Evolutionary conservation across 2,888 invertebrate species (phyloP), one percentile per base, ranked within the genome.

Genomic region (Monoplex corrugatus): DNA sequence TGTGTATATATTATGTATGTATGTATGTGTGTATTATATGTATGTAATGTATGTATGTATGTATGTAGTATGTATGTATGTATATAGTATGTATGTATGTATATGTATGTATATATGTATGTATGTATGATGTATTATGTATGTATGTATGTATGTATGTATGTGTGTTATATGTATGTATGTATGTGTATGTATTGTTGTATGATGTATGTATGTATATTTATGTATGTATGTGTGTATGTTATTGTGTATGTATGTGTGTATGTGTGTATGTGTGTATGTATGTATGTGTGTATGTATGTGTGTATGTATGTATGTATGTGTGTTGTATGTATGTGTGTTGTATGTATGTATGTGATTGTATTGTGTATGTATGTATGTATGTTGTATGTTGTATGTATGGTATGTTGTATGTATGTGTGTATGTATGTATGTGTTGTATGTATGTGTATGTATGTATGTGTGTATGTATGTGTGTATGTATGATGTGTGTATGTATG

Each of bases 11-110:
- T n/a, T n/a, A n/a, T n/a, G n/a, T n/a, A n/a, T n/a, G 50, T 50
- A 19, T 50, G 50, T 50, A 19, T 50, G 50, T 50, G 50, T 50
- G 50, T 19, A 13, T 5, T 63, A 19, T 63, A n/a, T n/a, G 63
- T 63, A n/a, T n/a, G 63, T 63, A n/a, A n/a, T 63, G 63, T 28
- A n/a, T 63, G 16, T 63, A n/a, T 63, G 63, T 63, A n/a, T 63
- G 63, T n/a, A n/a, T n/a, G n/a, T n/a, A n/a, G n/a, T 63, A n/a
- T 63, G 63, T 63, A n/a, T 63, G 63, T 63, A n/a, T 63, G 63
- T 63, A n/a, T 63, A n/a, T 63, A n/a, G 63, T 63, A n/a, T 63
- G 63, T 63, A n/a, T 63, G 63, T 63, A n/a, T 63, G 63, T 19
- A 19, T 63, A 19, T 63, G 63, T n/a, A n/a, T 63, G 63, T n/a